These are phyloP conservation scores for Zoroaster sp. DNA, from an alignment of 53 echinoderm and acorn worm genomes.

Conservation along the genomic window DNA sequence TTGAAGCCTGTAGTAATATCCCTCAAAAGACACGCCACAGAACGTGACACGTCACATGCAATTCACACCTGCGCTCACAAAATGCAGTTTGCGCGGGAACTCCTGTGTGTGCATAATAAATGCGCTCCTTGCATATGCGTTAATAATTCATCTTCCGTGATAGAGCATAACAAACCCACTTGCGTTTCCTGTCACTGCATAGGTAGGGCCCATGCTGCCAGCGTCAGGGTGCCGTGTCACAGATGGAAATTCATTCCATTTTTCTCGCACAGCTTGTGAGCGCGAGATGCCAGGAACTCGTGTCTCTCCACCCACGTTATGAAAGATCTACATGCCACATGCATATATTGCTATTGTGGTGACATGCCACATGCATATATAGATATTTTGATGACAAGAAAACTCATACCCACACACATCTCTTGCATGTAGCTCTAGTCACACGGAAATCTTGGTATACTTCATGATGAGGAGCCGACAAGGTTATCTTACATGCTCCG, in stretches of 20 bases:
- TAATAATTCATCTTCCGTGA: constrained; percentile 32
- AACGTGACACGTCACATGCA: background rate
- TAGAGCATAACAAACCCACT: constrained; percentile 8
- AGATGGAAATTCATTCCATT: background rate
- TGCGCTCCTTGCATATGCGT: background rate
- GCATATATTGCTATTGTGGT: background rate
- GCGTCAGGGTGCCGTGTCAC: background rate
- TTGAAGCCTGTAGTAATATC: background rate
- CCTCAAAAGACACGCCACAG: background rate
- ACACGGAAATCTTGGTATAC: background rate
- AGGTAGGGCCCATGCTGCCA: background rate
- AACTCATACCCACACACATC: background rate
- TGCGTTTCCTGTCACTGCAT: background rate
- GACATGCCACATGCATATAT: background rate
- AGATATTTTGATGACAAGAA: background rate
- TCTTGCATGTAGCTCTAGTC: background rate
- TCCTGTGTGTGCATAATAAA: constrained; percentile 24
- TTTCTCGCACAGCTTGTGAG: background rate
- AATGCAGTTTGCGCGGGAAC: background rate
- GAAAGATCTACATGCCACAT: background rate
- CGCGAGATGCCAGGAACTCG: background rate
- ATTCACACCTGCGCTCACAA: background rate
- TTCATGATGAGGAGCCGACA: background rate
- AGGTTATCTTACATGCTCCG: background rate
- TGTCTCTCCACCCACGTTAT: background rate